These are phyloP conservation scores for Bos javanicus DNA, from an alignment of 2,113 vertebrate genomes.

Conservation along the genomic window DNA sequence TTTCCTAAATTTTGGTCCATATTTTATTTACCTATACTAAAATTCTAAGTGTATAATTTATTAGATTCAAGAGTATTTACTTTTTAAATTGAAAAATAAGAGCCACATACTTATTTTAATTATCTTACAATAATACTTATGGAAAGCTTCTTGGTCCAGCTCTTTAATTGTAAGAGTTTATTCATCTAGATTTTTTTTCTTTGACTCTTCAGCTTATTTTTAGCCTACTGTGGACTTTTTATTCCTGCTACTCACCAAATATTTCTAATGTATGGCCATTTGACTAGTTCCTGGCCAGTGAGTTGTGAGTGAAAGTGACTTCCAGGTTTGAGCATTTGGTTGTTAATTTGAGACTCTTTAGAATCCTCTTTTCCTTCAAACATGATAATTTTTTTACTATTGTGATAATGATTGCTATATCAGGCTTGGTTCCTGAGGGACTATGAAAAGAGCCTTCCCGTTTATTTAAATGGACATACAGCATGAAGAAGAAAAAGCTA, in stretches of 20 bases:
- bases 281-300: background rate
- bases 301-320: background rate
- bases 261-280: background rate
- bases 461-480: background rate
- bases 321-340: background rate
- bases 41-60: background rate
- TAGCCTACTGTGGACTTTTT: background rate
- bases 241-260: background rate
- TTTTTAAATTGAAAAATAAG: background rate
- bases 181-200: background rate
- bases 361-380: background rate
- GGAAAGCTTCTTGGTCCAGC: background rate
- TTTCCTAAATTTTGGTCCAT: background rate
- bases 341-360: background rate
- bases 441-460: background rate
- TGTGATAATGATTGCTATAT: background rate
- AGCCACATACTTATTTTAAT: background rate
- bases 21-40: background rate
- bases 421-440: background rate
- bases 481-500: background rate
- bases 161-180: slow-evolving; percentile 5
- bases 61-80: background rate
- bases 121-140: background rate
- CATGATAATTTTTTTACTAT: background rate
- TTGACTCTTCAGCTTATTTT: background rate